Evolutionary conservation across 2,888 invertebrate genomes (phyloP).

Genomic region (Aspidiotus rigidus): DNA sequence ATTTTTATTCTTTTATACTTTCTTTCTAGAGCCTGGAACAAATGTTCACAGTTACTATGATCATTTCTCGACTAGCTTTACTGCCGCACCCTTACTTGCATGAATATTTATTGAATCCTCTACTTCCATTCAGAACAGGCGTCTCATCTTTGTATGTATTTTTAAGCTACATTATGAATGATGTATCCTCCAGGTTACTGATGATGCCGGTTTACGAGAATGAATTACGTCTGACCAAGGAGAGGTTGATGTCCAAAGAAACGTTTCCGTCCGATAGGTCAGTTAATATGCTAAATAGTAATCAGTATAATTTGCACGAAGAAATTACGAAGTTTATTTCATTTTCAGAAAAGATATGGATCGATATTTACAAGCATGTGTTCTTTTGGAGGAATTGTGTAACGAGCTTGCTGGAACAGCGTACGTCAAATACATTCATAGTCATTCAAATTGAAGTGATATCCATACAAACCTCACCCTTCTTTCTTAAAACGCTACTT

Average conservation of each 20-base stretch:
- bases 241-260: conserved; percentile 54
- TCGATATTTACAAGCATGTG: conserved; percentile 39
- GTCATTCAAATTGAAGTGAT: conserved; percentile 40
- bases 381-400: conserved; percentile 70
- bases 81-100: conserved; percentile 65
- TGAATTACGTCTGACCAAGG: conserved; percentile 53
- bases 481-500: background rate
- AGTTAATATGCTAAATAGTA: background rate
- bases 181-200: conserved; percentile 52
- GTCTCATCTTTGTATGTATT: conserved; percentile 54
- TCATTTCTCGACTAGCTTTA: conserved; percentile 60
- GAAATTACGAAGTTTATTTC: conserved; percentile 34
- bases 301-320: background rate
- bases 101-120: conserved; percentile 61
- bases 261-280: conserved; percentile 43
- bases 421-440: conserved; percentile 65
- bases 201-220: conserved; percentile 53
- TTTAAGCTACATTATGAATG: conserved; percentile 50
- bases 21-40: conserved; percentile 57
- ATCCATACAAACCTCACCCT: background rate
- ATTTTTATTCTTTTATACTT: background rate
- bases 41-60: conserved; percentile 62
- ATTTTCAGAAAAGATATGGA: conserved; percentile 51
- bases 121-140: conserved; percentile 51
- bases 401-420: conserved; percentile 71